Base-by-base conservation (phyloP, 2,113 vertebrate genomes). In the Pluvialis apricaria region DNA sequence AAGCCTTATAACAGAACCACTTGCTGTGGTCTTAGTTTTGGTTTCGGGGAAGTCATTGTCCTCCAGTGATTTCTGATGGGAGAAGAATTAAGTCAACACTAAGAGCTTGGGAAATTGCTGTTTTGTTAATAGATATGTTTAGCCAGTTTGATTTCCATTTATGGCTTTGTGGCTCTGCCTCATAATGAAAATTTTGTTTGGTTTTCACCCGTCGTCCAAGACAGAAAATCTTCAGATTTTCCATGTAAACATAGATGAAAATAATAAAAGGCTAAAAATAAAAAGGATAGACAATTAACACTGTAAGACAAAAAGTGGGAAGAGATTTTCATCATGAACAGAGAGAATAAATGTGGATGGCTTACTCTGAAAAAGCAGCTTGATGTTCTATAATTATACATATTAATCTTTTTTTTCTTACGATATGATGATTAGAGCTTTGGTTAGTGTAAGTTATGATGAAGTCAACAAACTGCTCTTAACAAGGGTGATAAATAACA, bases 181-280 rank as follows among this genome's bases (percentile, higher is more conserved):
- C 32, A 16, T 68, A 70, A 78, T 64, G 29, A 87, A 85, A 94
- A 85, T 60, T 49, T 13, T 70, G 11, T 54, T 94, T 82, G 82
- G 73, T 89, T 95, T 84, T 93, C 47, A 82, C 73, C 21, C 78
- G 42, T 78, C 25, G 42, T 62, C 42, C 81, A 89, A 94, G 47
- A 61, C 42, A 70, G 3, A 86, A 77, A 75, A 84, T 62, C 51
- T 89, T 89, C 80, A 91, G 17, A 79, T 90, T 96, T 96, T 95
- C 95, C 90, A 87, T 88, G 78, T 85, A 95, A 94, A 90, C 73
- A 92, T 55, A 60, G 61, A 85, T 64, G 34, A 75, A 84, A 95
- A 62, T 84, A 94, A 89, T 54, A 91, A 58, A 94, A 82, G 42
- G 5, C 73, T 95, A 91, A 93, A 96, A 96, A 95, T 86, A 91